Base-by-base conservation (phyloP, 2,888 invertebrate genomes). In the Stenodera caucasica region DNA sequence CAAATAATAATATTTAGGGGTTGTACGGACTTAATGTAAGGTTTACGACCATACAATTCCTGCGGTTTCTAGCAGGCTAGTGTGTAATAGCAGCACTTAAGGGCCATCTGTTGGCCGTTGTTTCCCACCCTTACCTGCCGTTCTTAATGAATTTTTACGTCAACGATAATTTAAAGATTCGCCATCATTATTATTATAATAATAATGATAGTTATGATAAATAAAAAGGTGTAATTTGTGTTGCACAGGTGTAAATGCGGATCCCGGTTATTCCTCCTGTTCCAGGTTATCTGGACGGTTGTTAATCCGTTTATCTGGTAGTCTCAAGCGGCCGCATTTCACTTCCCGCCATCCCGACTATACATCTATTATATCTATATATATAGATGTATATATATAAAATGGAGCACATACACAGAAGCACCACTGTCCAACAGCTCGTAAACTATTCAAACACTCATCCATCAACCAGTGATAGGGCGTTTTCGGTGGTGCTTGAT, bases 391-490 rank as follows among this genome's bases (percentile, higher is more conserved):
- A 57, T 59, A 63, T 64, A 59, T 55, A 45, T 40, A 23, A 12
- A 45, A 23, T 9, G 30, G 1, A 8, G 9, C 21, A 45, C 45
- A 45, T 6, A 9, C 11, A 60, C 61, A 64, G 56, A 30, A 33
- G 49, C 56, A 56, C 64, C 63, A 57, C 53, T 63, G 63, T 68
- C 67, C 64, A 61, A 54, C 63, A 64, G 58, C 70, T 70, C 70
- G 66, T 70, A 67, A 70, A 70, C 66, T 68, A 70, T 70, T 68
- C 68, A 70, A 65, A 64, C 61, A 63, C 59, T 61, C 68, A 70
- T 70, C 70, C 67, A 67, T 70, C 70, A 70, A 55, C 50, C 52
- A 61, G 55, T 56, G 62, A 62, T 58, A 49, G 58, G 55, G 9
- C 12, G 45, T n/a, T 45, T 45, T 45, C 45, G 45, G 6, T 37